Conservation (phyloP, 2,888 invertebrate genomes). For the Colostygia pectinataria region DNA sequence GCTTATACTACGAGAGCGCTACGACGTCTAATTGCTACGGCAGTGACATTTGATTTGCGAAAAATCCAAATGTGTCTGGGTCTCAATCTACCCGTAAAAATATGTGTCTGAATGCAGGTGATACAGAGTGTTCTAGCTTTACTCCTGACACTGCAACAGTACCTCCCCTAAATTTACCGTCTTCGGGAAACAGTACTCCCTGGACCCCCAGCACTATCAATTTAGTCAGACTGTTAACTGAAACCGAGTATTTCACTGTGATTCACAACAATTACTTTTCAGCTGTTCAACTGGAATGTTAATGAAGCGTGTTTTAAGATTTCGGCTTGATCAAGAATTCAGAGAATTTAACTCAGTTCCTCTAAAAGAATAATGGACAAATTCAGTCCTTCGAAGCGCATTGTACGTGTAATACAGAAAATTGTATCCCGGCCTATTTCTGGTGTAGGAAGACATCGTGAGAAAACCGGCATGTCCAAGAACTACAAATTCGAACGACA, state of each 20-base stretch:
- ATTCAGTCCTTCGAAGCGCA: too few species aligned
- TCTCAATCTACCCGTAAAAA: too few species aligned
- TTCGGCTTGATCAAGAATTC: slow-evolving; percentile 13
- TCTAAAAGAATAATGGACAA: too few species aligned
- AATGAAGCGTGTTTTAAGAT: slow-evolving; percentile 53
- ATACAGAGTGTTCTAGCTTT: slow-evolving; percentile 4
- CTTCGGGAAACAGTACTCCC: slow-evolving; percentile 28
- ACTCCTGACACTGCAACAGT: slow-evolving; percentile 5
- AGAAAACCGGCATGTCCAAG: too few species aligned
- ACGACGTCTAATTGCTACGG: slow-evolving; percentile 10
- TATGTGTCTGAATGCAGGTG: too few species aligned
- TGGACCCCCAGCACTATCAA: slow-evolving; percentile 45
- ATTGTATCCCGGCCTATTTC: too few species aligned
- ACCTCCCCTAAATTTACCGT: slow-evolving; percentile 57
- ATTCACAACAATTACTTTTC: slow-evolving; percentile 51
- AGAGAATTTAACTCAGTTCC: neutral
- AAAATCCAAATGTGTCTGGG: too few species aligned
- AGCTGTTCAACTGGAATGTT: slow-evolving; percentile 54
- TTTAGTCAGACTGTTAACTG: slow-evolving; percentile 43
- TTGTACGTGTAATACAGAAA: too few species aligned
- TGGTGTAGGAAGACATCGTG: too few species aligned
- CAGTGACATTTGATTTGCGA: neutral
- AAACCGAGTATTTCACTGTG: slow-evolving; percentile 42
- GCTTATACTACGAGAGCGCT: too few species aligned
- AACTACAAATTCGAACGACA: too few species aligned